Base-by-base conservation (phyloP, 2,888 invertebrate species). In the Drosophila borealis region DNA sequence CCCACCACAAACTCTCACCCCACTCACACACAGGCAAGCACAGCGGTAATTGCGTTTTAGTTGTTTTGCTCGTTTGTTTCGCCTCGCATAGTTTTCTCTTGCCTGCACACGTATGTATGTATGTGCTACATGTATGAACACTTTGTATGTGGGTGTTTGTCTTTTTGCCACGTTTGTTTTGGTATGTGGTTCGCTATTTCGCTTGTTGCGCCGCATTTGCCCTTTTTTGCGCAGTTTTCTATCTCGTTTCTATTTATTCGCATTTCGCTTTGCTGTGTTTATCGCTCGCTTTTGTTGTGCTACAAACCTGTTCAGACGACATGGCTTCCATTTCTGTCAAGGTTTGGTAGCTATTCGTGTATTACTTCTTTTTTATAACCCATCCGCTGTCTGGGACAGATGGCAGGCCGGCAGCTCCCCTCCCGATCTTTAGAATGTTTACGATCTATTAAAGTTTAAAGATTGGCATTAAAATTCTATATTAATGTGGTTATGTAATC, bases 41-140 rank as follows among this genome's bases (percentile, higher is more conserved):
- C 50, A 25, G 53, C 64, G 56, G 55, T 78, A 82, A 85, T 89
- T 87, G 71, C 81, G 81, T 83, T 74, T 89, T 84, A 83, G 88
- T 84, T 83, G 83, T 89, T 89, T 83, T 83, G 83, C 89, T 83
- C 84, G 81, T 84, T 74, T 80, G 78, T 45, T 83, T 87, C 78
- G 88, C 68, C 80, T 64, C 42, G 64, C 60, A 74, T 82, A 85
- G 76, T 80, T 82, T 74, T 55, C 49, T 36, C 42, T 45, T 39
- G 37, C 41, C 48, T 57, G 33, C 54, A 21, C 54, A 21, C 34
- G 46, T 21, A 5, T 10, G 48, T 44, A 13, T 44, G 13, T 45
- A 9, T 45, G 17, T n/a, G 21, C 4, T 17, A 39, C 53, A 17
- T 21, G 14, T 33, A 29, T 45, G 11, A 11, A 8, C 53, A 11